Conservation (phyloP, 2,113 vertebrate genomes). For the Naja naja region DNA sequence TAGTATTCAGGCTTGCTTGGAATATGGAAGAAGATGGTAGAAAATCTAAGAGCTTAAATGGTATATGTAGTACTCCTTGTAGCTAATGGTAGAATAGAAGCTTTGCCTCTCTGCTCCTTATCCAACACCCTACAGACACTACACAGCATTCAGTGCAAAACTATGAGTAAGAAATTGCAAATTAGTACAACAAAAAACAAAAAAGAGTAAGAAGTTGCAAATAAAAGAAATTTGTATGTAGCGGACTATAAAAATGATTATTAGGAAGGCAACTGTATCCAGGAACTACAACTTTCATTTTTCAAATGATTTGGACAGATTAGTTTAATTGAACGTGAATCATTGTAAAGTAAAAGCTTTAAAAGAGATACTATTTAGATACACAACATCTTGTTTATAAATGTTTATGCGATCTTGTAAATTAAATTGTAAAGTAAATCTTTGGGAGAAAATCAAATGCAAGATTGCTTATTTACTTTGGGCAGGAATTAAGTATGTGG, state of each 20-base stretch:
- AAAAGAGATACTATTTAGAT: neutral
- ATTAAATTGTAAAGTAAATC: neutral
- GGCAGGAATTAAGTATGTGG: neutral
- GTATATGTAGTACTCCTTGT: neutral
- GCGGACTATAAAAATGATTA: neutral
- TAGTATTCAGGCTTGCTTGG: neutral
- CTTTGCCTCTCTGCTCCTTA: neutral
- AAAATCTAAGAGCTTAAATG: neutral
- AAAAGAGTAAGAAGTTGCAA: neutral
- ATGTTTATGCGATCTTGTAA: neutral
- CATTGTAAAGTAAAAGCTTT: neutral
- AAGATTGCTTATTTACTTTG: neutral
- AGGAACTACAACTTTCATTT: neutral
- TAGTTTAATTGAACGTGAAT: neutral
- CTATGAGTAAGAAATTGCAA: neutral
- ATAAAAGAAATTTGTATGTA: neutral
- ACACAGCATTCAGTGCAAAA: neutral
- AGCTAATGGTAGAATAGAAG: neutral
- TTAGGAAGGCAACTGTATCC: neutral
- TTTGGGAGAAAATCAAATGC: neutral
- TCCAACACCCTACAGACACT: neutral
- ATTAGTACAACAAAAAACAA: neutral
- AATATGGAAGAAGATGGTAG: neutral
- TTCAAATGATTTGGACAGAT: neutral
- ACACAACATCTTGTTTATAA: neutral